These are phyloP conservation scores for Onychostoma macrolepis DNA, from an alignment of 2,113 vertebrate species.

Conservation along the genomic window DNA sequence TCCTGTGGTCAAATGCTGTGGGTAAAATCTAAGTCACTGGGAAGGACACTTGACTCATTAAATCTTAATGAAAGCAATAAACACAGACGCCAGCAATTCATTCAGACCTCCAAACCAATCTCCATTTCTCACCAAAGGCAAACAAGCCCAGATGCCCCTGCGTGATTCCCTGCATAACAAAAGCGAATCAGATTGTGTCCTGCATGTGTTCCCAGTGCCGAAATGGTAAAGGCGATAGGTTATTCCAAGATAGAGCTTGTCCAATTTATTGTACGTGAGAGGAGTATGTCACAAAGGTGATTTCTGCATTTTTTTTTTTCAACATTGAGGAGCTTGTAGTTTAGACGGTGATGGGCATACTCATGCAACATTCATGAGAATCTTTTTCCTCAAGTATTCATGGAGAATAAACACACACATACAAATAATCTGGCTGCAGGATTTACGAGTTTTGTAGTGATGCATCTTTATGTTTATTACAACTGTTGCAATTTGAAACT, in stretches of 20 bases:
- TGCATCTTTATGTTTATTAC: background rate
- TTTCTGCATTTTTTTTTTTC: slow-evolving; percentile 70
- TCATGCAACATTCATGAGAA: slow-evolving; percentile 81
- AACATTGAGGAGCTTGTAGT: slow-evolving; percentile 69
- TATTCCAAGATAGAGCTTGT: slow-evolving; percentile 74
- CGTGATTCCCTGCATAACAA: slow-evolving; percentile 79
- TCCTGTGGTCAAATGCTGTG: slow-evolving; percentile 64
- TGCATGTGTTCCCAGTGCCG: slow-evolving; percentile 78
- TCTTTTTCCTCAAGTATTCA: slow-evolving; percentile 60
- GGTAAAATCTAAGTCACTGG: slow-evolving; percentile 72
- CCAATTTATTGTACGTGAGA: slow-evolving; percentile 77
- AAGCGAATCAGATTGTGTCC: slow-evolving; percentile 81
- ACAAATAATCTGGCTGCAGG: background rate
- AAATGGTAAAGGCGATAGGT: slow-evolving; percentile 74
- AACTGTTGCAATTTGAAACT: background rate
- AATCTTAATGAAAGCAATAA: slow-evolving; percentile 86
- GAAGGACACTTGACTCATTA: slow-evolving; percentile 83
- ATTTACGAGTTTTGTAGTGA: background rate
- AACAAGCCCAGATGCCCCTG: slow-evolving; percentile 79
- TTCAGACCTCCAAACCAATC: slow-evolving; percentile 83
- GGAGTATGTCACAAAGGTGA: slow-evolving; percentile 71
- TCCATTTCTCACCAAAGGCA: slow-evolving; percentile 79
- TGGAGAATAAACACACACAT: background rate
- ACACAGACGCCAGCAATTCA: slow-evolving; percentile 80
- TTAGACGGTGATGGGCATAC: slow-evolving; percentile 64